Conservation (phyloP, 1,140 invertebrate species). For the Zeugodacus cucurbitae region DNA sequence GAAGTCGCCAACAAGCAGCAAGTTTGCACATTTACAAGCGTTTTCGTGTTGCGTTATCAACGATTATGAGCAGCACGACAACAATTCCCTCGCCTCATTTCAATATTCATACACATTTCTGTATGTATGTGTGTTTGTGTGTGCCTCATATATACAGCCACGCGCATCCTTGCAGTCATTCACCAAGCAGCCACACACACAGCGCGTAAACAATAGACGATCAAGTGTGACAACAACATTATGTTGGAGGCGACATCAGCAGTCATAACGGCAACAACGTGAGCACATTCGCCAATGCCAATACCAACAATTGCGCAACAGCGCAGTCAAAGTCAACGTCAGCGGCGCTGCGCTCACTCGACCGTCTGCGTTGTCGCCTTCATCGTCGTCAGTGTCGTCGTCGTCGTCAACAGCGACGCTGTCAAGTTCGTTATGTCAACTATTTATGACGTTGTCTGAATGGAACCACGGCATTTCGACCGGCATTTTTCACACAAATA, state of each 20-base stretch:
- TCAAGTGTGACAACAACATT: neutral
- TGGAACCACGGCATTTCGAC: neutral
- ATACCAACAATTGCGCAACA: neutral
- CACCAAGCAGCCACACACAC: neutral
- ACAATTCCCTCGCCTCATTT: constrained; percentile 14
- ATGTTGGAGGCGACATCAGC: neutral
- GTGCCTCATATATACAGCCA: no score
- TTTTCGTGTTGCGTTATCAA: neutral
- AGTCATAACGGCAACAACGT: neutral
- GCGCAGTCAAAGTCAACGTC: no score
- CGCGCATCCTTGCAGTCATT: neutral
- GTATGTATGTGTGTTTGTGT: neutral
- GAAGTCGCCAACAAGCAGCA: constrained; percentile 1
- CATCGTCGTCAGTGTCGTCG: neutral
- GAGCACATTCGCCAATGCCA: neutral
- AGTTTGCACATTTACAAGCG: neutral
- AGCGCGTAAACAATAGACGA: neutral
- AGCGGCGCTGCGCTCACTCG: neutral
- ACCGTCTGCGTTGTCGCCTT: neutral
- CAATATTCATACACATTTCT: neutral
- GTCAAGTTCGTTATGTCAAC: neutral
- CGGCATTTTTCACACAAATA: neutral
- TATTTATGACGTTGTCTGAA: neutral
- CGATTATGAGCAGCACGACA: constrained; percentile 5
- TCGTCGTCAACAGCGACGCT: neutral